Evolutionary conservation across 2,888 invertebrate species (phyloP), one percentile per base, ranked within the genome.

Genomic region (Philereme vetulata): DNA sequence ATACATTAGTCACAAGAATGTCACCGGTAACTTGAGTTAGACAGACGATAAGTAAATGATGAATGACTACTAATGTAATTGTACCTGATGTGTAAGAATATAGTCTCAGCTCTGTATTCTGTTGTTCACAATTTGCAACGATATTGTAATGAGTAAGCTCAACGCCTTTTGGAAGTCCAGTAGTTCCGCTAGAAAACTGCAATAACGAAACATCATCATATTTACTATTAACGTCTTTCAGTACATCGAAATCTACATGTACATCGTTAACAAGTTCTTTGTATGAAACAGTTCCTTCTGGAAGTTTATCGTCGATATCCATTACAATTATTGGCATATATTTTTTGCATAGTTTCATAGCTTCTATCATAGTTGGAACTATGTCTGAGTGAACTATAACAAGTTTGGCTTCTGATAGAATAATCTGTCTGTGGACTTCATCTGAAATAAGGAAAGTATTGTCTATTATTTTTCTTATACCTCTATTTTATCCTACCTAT

Each of bases 131-230:
- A 72, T 94, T 94, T 0, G 93, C 76, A 1, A 94, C 77, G 4
- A 94, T 57, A 80, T 94, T 94, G 45, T 69, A 80, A 81, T 96
- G 94, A 0, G 94, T 93, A 1, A 96, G 77, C 74, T 94, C 92
- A 0, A 96, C 96, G 5, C 95, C 96, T 88, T 96, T 96, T 0
- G 96, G 95, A 32, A 95, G 67, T 0, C 98, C 97, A 0, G 97
- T 97, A 0, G 97, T 98, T 4, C 96, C 96, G 78, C 97, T 97
- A 4, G 97, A 97, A 86, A 95, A 97, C 0, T 96, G 96, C 66
- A 97, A 75, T 35, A 96, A 79, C 0, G 93, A 93, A 3, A 95
- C 81, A 72, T 96, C 95, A 9, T 94, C 86, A 0, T 88, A 68
- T 43, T 68, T 75, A 54, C 85, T 78, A 10, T 77, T 83, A 7